Evolutionary conservation across 2,888 invertebrate species (phyloP).

Genomic region (Tetanocera ferruginea): DNA sequence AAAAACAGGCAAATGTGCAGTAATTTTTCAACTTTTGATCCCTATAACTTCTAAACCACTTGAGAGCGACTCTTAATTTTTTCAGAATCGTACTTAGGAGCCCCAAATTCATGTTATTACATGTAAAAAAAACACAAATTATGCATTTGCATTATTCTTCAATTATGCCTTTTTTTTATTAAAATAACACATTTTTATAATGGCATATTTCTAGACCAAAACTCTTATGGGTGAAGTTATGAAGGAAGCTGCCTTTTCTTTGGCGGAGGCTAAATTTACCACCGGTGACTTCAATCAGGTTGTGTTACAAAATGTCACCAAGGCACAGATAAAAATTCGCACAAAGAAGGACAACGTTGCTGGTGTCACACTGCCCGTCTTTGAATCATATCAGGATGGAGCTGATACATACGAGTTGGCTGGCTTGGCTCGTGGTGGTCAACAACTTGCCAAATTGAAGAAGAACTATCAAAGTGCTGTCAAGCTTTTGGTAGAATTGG

Average conservation of each 20-base stretch:
- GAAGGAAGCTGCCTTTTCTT: slow-evolving; percentile 98
- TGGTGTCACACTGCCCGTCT: slow-evolving; percentile 96
- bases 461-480: slow-evolving; percentile 98
- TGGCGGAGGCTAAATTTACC: slow-evolving; percentile 98
- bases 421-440: slow-evolving; percentile 96
- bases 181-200: background rate
- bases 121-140: too few relatives aligned
- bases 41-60: too few relatives aligned
- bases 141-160: too few relatives aligned
- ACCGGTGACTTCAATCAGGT: slow-evolving; percentile 99
- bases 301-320: slow-evolving; percentile 97
- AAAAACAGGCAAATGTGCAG: too few relatives aligned
- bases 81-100: too few relatives aligned
- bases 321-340: slow-evolving; percentile 96
- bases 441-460: slow-evolving; percentile 96
- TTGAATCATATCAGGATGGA: slow-evolving; percentile 81
- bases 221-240: slow-evolving; percentile 83
- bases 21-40: too few relatives aligned
- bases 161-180: too few relatives aligned
- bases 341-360: slow-evolving; percentile 99
- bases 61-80: too few relatives aligned
- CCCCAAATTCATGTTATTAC: too few relatives aligned
- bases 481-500: slow-evolving; percentile 94
- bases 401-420: slow-evolving; percentile 97
- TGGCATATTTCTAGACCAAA: slow-evolving; percentile 57